Evolutionary conservation across 2,888 invertebrate genomes (phyloP), one percentile per base, ranked within the genome.

Genomic region (Ischnus inquisitorius): DNA sequence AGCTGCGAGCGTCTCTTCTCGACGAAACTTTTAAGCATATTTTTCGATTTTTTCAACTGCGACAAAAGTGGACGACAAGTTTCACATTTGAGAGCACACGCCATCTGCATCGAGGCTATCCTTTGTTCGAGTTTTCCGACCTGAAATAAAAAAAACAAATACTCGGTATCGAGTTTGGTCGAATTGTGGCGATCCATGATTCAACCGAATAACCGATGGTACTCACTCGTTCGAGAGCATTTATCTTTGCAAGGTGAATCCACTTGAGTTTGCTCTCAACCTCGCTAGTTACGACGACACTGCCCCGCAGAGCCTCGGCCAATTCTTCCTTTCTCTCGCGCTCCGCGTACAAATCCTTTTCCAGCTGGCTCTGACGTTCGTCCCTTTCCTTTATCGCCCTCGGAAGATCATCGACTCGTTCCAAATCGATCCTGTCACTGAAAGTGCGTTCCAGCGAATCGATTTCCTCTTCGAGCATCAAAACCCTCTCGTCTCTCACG

Each of bases 231-330:
- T 95, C 95, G 89, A 96, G 94, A 84, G 96, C 95, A 91, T 95
- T 95, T 88, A 95, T 95, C 88, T 96, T 94, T 89, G 95, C 94
- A 88, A 95, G 94, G 92, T 96, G 96, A 91, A 96, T 96, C 85
- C 64, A 74, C 19, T 86, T 88, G 14, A 90, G 80, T 65, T 88
- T 90, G 10, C 81, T 86, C 92, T 96, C 96, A 85, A 96, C 94
- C 87, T 96, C 96, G 2, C 96, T 95, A n/a, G 96, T 95, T 89
- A 97, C 95, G 90, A 95, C 92, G 78, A 97, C 96, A 85, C 97
- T 98, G 93, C 97, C 97, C 83, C 97, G 95, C 83, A 98, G 94
- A 22, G 98, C 98, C 88, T 97, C 97, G 92, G 97, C 96, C 82
- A 97, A 93, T 91, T 97, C 97, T 88, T 97, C 95, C 89, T 97